Conservation (phyloP, 1,140 invertebrate species). For the Sitodiplosis mosellana region DNA sequence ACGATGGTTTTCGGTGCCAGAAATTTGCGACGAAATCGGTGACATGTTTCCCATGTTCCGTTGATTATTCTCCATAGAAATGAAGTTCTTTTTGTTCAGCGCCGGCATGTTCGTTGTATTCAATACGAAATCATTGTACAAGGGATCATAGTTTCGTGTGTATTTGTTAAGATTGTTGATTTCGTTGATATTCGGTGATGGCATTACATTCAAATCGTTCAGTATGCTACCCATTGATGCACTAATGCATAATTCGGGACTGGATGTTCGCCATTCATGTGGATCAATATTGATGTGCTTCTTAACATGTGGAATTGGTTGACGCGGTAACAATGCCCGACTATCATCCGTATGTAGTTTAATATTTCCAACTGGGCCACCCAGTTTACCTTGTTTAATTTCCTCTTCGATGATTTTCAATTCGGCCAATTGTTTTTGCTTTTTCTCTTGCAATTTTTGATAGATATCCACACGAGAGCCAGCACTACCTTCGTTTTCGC, state of each 20-base stretch:
- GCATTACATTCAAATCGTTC: not conserved
- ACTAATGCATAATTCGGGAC: not conserved
- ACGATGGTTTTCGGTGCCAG: constrained; percentile 4
- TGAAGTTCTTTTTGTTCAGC: not conserved
- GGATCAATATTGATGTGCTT: constrained; percentile 32
- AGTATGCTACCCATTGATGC: not conserved
- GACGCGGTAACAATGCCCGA: constrained; percentile 24
- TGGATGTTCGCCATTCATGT: constrained; percentile 8
- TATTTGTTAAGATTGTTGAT: constrained; percentile 5
- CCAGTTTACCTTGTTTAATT: constrained; percentile 65
- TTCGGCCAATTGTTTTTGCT: constrained; percentile 70
- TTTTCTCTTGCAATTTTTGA: constrained; percentile 73
- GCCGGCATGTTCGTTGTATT: constrained; percentile 3
- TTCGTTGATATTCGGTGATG: constrained; percentile 1
- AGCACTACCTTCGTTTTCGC: constrained; percentile 49
- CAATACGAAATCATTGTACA: constrained; percentile 3
- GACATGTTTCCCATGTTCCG: not conserved
- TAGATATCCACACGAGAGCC: constrained; percentile 64
- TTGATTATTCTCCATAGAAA: not conserved
- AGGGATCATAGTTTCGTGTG: not conserved
- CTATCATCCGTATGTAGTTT: constrained; percentile 24
- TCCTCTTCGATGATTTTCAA: constrained; percentile 64
- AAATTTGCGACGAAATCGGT: constrained; percentile 4
- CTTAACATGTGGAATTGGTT: constrained; percentile 36
- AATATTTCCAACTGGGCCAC: constrained; percentile 23